Evolutionary conservation across 2,797 vertebrate genomes (phyloP), one percentile per base, ranked within the genome.

Genomic region (Toxotes lorentzi): DNA sequence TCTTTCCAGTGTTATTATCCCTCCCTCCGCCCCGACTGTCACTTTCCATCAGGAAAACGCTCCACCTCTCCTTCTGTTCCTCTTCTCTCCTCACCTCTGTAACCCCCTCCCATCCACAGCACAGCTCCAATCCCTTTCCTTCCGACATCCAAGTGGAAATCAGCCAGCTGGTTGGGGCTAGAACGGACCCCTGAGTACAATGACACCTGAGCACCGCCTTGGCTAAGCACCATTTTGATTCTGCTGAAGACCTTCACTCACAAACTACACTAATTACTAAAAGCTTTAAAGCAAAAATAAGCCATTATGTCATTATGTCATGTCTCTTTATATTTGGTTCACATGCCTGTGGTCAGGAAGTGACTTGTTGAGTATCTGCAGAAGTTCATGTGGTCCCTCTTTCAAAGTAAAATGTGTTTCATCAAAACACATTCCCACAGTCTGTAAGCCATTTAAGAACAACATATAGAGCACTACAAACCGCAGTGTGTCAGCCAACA

Each of bases 11-110:
- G 72, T 85, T 76, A 78, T 79, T 82, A 70, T 63, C 61, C 78
- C 83, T 75, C 63, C 67, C 70, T 83, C 68, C 74, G 73, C 70
- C 76, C 76, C 69, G 60, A 75, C 83, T 85, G 91, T 93, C 92
- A 87, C 86, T 90, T 90, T 87, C 83, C 89, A 94, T 94, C 86
- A 92, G 91, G 89, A 85, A 91, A 92, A 79, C 24, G 57, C 81
- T 92, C 88, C 85, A 90, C 85, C 85, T 91, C 87, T 81, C 83
- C 83, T 83, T 81, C 81, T 76, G 79, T 90, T 92, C 90, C 88
- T 79, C 74, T 54, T 91, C 88, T 86, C 67, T 88, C 83, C 78
- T 87, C 88, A 83, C 91, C 87, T 89, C 84, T 47, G 51, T 56
- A 10, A 65, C 54, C 67, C 40, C 75, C n/a, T 19, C 57, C 73